Percentiles rank a stretch among this genome's conserved stretches.
Evolutionary conservation across 2,113 vertebrate genomes (phyloP).

Genomic region (Salminus brasiliensis): DNA sequence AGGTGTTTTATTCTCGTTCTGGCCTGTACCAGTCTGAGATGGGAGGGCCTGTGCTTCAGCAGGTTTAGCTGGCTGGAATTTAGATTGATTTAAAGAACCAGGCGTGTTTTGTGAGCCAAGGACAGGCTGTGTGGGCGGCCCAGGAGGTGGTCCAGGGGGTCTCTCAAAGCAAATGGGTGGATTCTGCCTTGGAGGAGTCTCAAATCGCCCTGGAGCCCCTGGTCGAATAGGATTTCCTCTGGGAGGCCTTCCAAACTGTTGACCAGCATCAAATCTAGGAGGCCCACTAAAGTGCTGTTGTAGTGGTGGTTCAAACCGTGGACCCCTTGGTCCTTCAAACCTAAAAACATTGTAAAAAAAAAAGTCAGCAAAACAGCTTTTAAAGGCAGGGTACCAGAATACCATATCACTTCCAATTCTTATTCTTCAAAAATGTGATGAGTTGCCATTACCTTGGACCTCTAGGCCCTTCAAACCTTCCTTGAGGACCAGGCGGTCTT

Average conservation of each 20-base stretch:
- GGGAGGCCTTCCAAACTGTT: slow-evolving; percentile 43
- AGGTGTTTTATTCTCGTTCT: slow-evolving; percentile 38
- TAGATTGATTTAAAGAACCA: slow-evolving; percentile 39
- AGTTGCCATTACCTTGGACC: slow-evolving; percentile 77
- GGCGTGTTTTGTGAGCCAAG: slow-evolving; percentile 43
- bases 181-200: slow-evolving; percentile 41
- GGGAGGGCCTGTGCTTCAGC: slow-evolving; percentile 41
- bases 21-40: slow-evolving; percentile 30
- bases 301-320: slow-evolving; percentile 71
- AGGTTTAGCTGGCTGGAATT: slow-evolving; percentile 24
- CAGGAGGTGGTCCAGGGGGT: slow-evolving; percentile 49
- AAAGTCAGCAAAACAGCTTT: background rate
- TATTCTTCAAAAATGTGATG: background rate
- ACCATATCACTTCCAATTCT: background rate
- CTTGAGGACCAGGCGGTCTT: slow-evolving; percentile 67
- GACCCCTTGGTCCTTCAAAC: slow-evolving; percentile 84
- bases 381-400: too few relatives aligned
- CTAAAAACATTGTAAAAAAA: slow-evolving; percentile 67
- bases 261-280: slow-evolving; percentile 55
- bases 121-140: slow-evolving; percentile 26
- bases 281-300: slow-evolving; percentile 66
- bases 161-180: slow-evolving; percentile 58
- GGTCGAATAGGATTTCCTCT: slow-evolving; percentile 22
- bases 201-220: slow-evolving; percentile 46
- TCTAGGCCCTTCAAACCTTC: slow-evolving; percentile 79